phyloP scores from a whole-genome alignment of 1,140 invertebrate genomes.

The Drosophila erecta region DNA sequence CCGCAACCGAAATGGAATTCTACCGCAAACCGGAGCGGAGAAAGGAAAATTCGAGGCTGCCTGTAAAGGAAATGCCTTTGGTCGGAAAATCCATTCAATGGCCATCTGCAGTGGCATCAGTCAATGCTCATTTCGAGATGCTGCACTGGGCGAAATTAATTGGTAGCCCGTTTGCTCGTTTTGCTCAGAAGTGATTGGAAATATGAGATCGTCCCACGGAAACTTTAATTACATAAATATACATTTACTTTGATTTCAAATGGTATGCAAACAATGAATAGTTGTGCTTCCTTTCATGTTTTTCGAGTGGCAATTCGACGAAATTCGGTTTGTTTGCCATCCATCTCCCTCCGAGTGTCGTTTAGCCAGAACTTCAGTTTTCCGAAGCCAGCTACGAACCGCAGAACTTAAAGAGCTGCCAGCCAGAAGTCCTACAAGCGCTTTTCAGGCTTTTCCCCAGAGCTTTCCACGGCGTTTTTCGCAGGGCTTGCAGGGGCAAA shows the following conservation, averaged over 20 bases:
- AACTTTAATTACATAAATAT: too few relatives aligned
- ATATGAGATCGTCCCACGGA: too few relatives aligned
- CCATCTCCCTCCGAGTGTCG: constrained; percentile 49
- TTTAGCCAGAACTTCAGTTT: constrained; percentile 43
- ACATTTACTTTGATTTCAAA: too few relatives aligned
- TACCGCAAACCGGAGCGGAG: constrained; percentile 23
- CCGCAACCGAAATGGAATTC: constrained; percentile 32
- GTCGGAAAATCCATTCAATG: constrained; percentile 41
- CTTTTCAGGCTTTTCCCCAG: constrained; percentile 64
- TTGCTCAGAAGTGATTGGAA: too few relatives aligned
- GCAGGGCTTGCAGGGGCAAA: constrained; percentile 2
- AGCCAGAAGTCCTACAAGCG: constrained; percentile 59
- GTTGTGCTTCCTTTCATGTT: background rate
- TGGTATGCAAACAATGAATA: too few relatives aligned
- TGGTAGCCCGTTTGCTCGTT: background rate
- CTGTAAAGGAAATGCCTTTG: constrained; percentile 34
- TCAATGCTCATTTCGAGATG: constrained; percentile 46
- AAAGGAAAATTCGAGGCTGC: constrained; percentile 14
- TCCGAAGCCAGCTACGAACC: constrained; percentile 22
- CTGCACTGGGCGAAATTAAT: constrained; percentile 5
- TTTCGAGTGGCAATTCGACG: background rate
- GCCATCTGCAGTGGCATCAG: constrained; percentile 58
- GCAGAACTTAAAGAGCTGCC: constrained; percentile 75
- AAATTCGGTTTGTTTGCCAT: constrained; percentile 10
- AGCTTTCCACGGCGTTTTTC: background rate